Evolutionary conservation across 1,140 invertebrate genomes (phyloP).

Genomic region (Tachypleus tridentatus): DNA sequence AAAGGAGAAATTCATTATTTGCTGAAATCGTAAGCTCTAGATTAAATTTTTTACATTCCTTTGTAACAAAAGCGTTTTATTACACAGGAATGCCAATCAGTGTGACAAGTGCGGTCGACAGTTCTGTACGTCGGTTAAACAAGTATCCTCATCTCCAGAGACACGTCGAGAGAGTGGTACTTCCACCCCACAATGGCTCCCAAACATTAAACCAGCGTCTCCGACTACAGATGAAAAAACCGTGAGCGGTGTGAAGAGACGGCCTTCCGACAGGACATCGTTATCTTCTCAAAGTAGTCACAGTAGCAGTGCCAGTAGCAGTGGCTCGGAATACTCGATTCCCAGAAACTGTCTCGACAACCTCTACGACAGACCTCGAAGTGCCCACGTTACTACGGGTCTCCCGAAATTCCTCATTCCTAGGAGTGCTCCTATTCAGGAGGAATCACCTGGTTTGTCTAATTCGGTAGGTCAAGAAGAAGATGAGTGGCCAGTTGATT

Average conservation of each 20-base stretch:
- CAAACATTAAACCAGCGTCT: constrained; percentile 32
- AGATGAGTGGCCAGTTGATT: no score
- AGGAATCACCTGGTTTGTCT: no score
- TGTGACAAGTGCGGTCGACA: constrained; percentile 17
- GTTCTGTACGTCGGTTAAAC: constrained; percentile 1
- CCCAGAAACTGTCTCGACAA: constrained; percentile 28
- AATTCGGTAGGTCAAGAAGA: no score
- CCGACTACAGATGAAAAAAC: background rate
- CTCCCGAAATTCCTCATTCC: no score
- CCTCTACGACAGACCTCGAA: constrained; percentile 27
- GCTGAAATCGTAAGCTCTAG: no score
- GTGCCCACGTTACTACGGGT: constrained; percentile 1
- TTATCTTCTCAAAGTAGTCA: constrained; percentile 20
- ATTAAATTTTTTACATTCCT: no score
- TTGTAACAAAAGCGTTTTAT: no score
- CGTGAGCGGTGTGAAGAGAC: constrained; percentile 1
- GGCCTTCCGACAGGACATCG: constrained; percentile 13
- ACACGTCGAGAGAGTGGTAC: constrained; percentile 21
- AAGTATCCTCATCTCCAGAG: constrained; percentile 10
- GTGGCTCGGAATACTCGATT: constrained; percentile 41
- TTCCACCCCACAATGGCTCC: constrained; percentile 50
- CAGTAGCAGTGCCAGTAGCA: constrained; percentile 33
- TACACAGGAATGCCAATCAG: constrained; percentile 14
- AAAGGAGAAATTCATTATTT: no score
- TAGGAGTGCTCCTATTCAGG: no score